A percentile compares a stretch with the other conserved stretches of the same genome.
Conservation (phyloP, 1,140 invertebrate genomes). For the Drosophila aff. region DNA sequence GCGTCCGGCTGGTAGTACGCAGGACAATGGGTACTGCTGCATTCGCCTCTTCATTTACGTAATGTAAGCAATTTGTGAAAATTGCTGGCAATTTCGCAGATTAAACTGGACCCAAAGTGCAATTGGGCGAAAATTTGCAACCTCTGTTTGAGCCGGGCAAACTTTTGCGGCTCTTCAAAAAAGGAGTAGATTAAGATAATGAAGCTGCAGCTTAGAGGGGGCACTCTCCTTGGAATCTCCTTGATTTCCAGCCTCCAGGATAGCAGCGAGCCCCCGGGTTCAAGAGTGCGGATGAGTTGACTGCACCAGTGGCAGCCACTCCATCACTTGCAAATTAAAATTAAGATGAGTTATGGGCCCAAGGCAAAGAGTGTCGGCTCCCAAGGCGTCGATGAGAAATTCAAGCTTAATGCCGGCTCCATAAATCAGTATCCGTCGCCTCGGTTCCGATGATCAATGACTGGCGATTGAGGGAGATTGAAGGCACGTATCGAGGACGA, state of each 20-base stretch:
- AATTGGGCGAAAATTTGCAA: slow-evolving; percentile 78
- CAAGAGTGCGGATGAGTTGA: slow-evolving; percentile 33
- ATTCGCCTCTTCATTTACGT: slow-evolving; percentile 76
- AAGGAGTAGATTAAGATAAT: slow-evolving; percentile 82
- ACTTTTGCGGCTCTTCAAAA: slow-evolving; percentile 70
- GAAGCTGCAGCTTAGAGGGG: slow-evolving; percentile 73
- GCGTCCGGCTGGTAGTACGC: not conserved
- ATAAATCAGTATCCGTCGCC: slow-evolving; percentile 75
- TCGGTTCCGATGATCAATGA: slow-evolving; percentile 68
- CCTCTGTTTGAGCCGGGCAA: slow-evolving; percentile 61
- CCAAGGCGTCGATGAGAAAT: slow-evolving; percentile 44
- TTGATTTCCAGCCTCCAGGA: not conserved
- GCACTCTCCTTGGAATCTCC: not conserved
- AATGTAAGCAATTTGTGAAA: slow-evolving; percentile 83
- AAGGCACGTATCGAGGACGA: slow-evolving; percentile 70
- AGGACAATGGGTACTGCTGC: slow-evolving; percentile 58
- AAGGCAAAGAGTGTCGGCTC: slow-evolving; percentile 15
- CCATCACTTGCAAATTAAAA: slow-evolving; percentile 82
- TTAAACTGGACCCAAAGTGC: slow-evolving; percentile 81
- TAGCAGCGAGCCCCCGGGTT: not conserved
- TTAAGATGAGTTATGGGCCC: slow-evolving; percentile 78
- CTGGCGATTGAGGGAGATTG: slow-evolving; percentile 62
- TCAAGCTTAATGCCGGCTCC: slow-evolving; percentile 58
- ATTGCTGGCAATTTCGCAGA: slow-evolving; percentile 80
- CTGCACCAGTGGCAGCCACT: slow-evolving; percentile 66